These are phyloP conservation scores for Acrocephalus arundinaceus DNA, from an alignment of 2,113 vertebrate genomes.

Conservation along the genomic window DNA sequence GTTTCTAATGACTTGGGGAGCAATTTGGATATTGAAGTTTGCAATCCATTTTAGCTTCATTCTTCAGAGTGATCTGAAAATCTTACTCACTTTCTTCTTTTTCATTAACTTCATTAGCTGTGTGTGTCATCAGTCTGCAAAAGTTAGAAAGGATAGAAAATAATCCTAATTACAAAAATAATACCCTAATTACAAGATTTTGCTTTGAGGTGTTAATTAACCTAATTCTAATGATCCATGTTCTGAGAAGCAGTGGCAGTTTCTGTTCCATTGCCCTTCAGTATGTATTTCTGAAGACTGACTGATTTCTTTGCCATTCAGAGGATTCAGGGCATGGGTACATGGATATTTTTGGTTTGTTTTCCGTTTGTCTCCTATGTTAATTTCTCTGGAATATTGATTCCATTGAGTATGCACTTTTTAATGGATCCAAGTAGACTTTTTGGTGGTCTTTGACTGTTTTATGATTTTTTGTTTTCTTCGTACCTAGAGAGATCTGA, in stretches of 20 bases:
- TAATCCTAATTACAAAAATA: conserved; percentile 4
- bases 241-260: background rate
- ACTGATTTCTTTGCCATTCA: background rate
- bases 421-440: background rate
- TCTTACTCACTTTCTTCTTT: background rate
- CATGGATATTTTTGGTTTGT: background rate
- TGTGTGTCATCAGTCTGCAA: background rate
- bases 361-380: background rate
- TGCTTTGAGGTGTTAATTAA: conserved; percentile 51
- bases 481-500: background rate
- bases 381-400: background rate
- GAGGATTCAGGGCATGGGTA: background rate
- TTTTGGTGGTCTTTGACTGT: background rate
- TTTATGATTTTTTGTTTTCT: background rate
- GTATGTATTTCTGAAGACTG: background rate
- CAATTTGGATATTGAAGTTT: background rate
- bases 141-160: background rate
- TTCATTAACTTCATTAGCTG: background rate
- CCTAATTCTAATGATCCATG: background rate
- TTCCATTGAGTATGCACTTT: background rate
- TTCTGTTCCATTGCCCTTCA: background rate
- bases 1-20: background rate
- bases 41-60: background rate
- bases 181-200: conserved; percentile 26
- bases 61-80: background rate